A percentile compares a stretch with the other conserved stretches of the same genome.
Evolutionary conservation across 1,140 invertebrate species (phyloP).

Genomic region (Venustaconcha ellipsiformis): DNA sequence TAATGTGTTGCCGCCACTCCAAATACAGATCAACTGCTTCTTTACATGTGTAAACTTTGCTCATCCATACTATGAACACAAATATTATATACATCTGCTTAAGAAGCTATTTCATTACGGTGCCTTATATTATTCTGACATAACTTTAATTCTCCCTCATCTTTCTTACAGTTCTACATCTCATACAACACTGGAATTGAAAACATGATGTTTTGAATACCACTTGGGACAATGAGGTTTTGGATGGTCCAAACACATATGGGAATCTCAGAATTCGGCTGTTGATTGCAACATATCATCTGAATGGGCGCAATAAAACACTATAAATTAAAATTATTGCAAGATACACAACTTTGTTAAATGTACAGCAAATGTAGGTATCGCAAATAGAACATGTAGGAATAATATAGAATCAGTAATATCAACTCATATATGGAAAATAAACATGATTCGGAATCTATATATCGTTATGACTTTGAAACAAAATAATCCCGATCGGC

Average conservation of each 20-base stretch:
- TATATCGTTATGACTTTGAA: too few relatives aligned
- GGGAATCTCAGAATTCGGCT: constrained; percentile 18
- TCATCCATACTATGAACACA: constrained; percentile 29
- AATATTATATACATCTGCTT: constrained; percentile 16
- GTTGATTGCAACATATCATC: constrained; percentile 11
- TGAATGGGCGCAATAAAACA: neutral
- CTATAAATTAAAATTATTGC: neutral
- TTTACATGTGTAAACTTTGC: too few relatives aligned
- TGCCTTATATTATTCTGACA: constrained; percentile 8
- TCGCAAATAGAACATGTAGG: too few relatives aligned
- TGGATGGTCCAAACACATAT: constrained; percentile 18
- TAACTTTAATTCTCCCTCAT: constrained; percentile 15
- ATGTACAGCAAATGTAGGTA: neutral
- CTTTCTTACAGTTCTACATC: constrained; percentile 16
- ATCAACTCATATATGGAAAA: too few relatives aligned
- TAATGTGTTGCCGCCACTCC: too few relatives aligned
- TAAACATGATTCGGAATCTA: too few relatives aligned
- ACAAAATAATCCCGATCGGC: too few relatives aligned
- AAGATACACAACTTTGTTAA: neutral
- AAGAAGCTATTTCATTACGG: neutral
- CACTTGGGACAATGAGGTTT: constrained; percentile 13
- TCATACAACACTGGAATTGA: constrained; percentile 11
- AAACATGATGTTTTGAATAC: constrained; percentile 5
- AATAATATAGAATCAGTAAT: too few relatives aligned
- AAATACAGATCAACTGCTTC: too few relatives aligned